Conservation (phyloP, 2,113 vertebrate species). For the Indri indri region DNA sequence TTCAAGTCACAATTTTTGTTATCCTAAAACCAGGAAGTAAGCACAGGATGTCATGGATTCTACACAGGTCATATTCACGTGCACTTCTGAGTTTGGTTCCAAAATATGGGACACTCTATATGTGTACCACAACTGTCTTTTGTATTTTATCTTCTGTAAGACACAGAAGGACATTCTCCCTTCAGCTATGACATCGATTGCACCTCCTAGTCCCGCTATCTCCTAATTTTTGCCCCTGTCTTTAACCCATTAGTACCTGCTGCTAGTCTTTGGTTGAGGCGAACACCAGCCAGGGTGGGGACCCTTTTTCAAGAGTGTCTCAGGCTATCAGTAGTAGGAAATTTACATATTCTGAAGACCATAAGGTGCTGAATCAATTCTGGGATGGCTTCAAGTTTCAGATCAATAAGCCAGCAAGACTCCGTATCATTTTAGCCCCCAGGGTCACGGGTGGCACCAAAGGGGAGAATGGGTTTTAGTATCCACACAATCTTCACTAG, state of each 20-base stretch:
- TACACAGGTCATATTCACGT: neutral
- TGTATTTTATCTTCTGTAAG: neutral
- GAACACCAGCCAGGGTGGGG: neutral
- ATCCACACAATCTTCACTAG: neutral
- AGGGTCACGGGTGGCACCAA: neutral
- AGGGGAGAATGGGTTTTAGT: neutral
- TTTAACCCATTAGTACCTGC: neutral
- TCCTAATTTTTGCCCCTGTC: neutral
- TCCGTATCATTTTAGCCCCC: neutral
- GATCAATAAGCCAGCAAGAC: neutral
- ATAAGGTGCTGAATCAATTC: neutral
- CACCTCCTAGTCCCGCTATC: neutral
- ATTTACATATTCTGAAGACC: neutral
- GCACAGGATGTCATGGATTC: neutral
- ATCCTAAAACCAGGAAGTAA: neutral
- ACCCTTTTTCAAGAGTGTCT: neutral
- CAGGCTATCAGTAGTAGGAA: neutral
- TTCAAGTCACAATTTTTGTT: neutral
- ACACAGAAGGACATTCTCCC: neutral
- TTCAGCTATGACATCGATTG: neutral
- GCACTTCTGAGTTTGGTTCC: neutral
- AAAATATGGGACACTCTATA: neutral
- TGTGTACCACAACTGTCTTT: neutral
- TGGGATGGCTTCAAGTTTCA: neutral
- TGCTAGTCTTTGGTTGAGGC: neutral